Percentiles rank a stretch among this genome's conserved stretches.
Evolutionary conservation across 2,888 invertebrate genomes (phyloP).

Genomic region (Ditula angustiorana): DNA sequence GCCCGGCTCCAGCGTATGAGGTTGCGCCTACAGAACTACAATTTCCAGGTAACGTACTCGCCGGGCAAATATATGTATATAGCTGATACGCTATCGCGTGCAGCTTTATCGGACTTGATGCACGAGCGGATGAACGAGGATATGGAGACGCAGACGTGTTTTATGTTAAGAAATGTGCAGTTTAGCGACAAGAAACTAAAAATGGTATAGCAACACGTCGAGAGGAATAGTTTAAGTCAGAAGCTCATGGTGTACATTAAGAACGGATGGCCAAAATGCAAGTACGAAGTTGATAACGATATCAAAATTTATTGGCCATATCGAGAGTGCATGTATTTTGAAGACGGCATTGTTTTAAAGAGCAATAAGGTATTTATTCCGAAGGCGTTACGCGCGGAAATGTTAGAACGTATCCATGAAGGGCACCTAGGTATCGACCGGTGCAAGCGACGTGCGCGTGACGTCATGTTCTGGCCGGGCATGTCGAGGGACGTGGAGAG

Average conservation of each 20-base stretch:
- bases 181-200: too few relatives aligned
- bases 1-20: conserved; percentile 13
- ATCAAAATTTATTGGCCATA: not conserved
- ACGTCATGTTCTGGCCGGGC: too few relatives aligned
- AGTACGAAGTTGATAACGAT: not conserved
- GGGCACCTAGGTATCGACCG: too few relatives aligned
- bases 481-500: too few relatives aligned
- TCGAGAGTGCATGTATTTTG: conserved; percentile 1
- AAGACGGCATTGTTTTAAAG: not conserved
- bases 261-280: conserved; percentile 2
- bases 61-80: conserved; percentile 18
- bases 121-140: too few relatives aligned
- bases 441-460: too few relatives aligned
- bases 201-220: not conserved
- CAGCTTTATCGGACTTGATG: too few relatives aligned
- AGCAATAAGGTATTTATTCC: not conserved
- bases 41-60: conserved; percentile 1
- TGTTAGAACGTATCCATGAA: too few relatives aligned
- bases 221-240: not conserved
- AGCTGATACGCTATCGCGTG: conserved; percentile 1
- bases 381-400: not conserved
- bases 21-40: not conserved
- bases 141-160: too few relatives aligned
- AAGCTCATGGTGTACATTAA: not conserved
- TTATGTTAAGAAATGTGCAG: too few relatives aligned